Percentiles rank a stretch among this genome's conserved stretches.
phyloP scores from a whole-genome alignment of 2,797 vertebrate species.

The Hypotaenidia philippensis region DNA sequence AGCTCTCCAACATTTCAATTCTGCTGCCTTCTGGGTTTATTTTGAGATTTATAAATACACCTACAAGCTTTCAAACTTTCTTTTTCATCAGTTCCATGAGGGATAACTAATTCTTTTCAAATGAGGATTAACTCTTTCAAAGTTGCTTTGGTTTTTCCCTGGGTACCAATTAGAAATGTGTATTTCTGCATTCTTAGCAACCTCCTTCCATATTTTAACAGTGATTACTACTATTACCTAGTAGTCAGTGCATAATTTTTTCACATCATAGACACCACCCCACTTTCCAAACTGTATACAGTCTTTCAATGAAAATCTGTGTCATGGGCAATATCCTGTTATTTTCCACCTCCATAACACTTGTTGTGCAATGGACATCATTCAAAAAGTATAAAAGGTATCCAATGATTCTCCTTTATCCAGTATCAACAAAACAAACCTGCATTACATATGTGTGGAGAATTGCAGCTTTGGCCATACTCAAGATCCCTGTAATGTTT shows the following conservation, averaged over 20 bases:
- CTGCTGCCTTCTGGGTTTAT: not conserved
- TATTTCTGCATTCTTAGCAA: not conserved
- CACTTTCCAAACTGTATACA: not conserved
- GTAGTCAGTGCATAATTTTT: not conserved
- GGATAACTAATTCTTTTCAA: not conserved
- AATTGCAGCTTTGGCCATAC: not conserved
- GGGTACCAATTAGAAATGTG: not conserved
- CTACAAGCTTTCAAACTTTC: not conserved
- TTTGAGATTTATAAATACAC: not conserved
- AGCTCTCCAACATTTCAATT: not conserved
- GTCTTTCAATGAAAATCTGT: not conserved
- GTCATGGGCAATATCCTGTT: not conserved
- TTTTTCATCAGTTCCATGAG: not conserved
- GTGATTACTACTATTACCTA: not conserved
- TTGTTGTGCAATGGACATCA: not conserved
- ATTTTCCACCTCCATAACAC: not conserved
- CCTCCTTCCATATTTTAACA: not conserved
- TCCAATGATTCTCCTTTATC: not conserved
- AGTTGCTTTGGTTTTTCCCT: fast-evolving
- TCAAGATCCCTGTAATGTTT: not conserved
- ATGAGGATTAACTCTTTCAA: not conserved
- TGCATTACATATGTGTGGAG: not conserved
- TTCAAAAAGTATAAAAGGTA: not conserved
- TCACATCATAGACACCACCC: not conserved
- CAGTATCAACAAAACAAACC: not conserved